phyloP scores from a whole-genome alignment of 1,140 invertebrate genomes.

The Hyposmocoma kahamanoa region DNA sequence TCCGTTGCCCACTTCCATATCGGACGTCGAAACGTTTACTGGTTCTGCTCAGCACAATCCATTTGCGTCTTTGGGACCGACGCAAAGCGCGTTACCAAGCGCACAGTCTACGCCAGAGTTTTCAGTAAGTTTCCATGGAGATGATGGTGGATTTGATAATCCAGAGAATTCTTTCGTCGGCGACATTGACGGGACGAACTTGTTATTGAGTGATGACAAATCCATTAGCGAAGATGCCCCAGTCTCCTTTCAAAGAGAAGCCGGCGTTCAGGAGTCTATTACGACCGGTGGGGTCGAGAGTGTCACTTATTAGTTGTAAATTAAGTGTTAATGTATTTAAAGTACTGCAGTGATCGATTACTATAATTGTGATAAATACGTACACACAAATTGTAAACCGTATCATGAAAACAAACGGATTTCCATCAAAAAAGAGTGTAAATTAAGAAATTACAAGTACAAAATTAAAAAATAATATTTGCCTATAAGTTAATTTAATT shows the following conservation, averaged over 20 bases:
- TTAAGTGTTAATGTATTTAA: background rate
- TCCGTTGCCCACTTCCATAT: slow-evolving; percentile 26
- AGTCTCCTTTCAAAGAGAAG: slow-evolving; percentile 39
- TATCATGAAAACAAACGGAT: too few species aligned
- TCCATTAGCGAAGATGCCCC: slow-evolving; percentile 33
- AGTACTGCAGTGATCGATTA: too few species aligned
- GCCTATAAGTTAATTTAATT: too few species aligned
- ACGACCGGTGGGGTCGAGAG: slow-evolving; percentile 46
- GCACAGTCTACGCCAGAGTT: slow-evolving; percentile 23
- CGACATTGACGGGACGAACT: slow-evolving; percentile 23
- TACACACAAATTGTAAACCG: too few species aligned
- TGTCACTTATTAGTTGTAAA: slow-evolving; percentile 29
- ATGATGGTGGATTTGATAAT: slow-evolving; percentile 19
- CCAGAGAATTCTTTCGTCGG: slow-evolving; percentile 32
- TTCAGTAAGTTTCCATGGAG: slow-evolving; percentile 17
- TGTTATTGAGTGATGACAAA: slow-evolving; percentile 25
- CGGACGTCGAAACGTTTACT: slow-evolving; percentile 33
- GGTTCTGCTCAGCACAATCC: slow-evolving; percentile 21
- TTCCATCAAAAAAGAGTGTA: too few species aligned
- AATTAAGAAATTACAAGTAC: too few species aligned
- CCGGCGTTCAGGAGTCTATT: slow-evolving; percentile 42
- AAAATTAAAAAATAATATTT: too few species aligned
- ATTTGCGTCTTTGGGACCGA: slow-evolving; percentile 23
- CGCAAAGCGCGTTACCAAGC: slow-evolving; percentile 12
- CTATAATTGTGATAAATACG: too few species aligned